Percentiles rank a stretch among this genome's conserved stretches.
Evolutionary conservation across 2,113 vertebrate genomes (phyloP).

Genomic region (Vulpes vulpes): DNA sequence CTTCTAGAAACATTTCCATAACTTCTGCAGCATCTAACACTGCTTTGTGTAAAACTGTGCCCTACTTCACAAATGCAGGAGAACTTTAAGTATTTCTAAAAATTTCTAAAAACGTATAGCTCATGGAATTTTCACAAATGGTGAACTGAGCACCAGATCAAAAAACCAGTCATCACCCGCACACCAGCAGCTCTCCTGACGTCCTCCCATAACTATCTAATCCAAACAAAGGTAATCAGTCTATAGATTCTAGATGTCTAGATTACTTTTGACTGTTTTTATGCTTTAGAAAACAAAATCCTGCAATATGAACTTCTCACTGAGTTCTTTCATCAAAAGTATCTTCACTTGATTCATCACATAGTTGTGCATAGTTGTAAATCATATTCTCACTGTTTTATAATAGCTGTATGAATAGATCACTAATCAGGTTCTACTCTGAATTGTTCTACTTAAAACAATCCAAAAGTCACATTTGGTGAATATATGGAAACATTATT

Average conservation of each 20-base stretch:
- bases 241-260: neutral
- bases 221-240: neutral
- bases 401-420: neutral
- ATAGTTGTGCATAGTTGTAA: neutral
- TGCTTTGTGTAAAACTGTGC: neutral
- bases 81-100: neutral
- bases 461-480: neutral
- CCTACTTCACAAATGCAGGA: neutral
- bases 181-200: neutral
- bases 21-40: neutral
- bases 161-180: neutral
- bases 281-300: neutral
- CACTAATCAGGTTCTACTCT: neutral
- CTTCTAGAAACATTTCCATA: neutral
- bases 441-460: constrained; percentile 3
- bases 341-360: neutral
- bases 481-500: neutral
- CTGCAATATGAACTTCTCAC: neutral
- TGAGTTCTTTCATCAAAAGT: neutral
- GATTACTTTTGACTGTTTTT: neutral
- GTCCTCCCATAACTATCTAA: neutral
- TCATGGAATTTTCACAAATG: neutral
- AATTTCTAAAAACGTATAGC: neutral
- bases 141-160: neutral
- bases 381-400: neutral